Conservation (phyloP, 2,113 vertebrate species). For the Prinia subflava region DNA sequence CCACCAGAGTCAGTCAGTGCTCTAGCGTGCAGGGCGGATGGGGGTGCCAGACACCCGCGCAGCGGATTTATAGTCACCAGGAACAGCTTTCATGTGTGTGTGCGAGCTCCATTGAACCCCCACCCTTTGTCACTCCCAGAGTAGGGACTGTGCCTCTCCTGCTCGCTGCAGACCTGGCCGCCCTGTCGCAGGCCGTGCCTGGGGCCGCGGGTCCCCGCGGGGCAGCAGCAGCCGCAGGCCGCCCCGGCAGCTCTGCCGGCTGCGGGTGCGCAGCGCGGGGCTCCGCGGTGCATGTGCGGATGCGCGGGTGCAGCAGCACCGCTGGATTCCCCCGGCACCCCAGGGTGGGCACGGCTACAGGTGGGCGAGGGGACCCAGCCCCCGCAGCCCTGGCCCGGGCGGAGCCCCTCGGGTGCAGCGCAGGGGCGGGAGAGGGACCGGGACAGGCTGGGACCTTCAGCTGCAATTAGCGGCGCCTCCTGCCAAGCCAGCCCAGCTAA, state of each 20-base stretch:
- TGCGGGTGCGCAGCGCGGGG: fast-evolving
- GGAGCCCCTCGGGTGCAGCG: background rate
- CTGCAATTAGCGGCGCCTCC: background rate
- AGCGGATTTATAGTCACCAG: background rate
- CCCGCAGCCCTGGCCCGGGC: background rate
- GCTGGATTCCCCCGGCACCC: background rate
- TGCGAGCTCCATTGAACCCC: background rate
- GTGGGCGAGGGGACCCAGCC: background rate
- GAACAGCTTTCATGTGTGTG: background rate
- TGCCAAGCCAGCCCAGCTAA: background rate
- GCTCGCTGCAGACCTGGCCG: fast-evolving
- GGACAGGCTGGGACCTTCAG: background rate
- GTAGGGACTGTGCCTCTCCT: background rate
- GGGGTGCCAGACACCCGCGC: background rate
- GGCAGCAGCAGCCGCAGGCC: background rate
- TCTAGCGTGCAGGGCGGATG: background rate
- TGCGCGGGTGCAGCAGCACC: background rate
- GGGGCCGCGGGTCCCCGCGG: fast-evolving
- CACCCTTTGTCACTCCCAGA: background rate
- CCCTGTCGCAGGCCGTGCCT: fast-evolving
- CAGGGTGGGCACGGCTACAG: background rate
- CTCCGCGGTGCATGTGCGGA: background rate
- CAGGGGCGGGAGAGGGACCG: background rate
- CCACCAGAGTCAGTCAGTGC: background rate
- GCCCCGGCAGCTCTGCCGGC: background rate